Conservation (phyloP, 2,888 invertebrate species). For the Cremastinae sp. region DNA sequence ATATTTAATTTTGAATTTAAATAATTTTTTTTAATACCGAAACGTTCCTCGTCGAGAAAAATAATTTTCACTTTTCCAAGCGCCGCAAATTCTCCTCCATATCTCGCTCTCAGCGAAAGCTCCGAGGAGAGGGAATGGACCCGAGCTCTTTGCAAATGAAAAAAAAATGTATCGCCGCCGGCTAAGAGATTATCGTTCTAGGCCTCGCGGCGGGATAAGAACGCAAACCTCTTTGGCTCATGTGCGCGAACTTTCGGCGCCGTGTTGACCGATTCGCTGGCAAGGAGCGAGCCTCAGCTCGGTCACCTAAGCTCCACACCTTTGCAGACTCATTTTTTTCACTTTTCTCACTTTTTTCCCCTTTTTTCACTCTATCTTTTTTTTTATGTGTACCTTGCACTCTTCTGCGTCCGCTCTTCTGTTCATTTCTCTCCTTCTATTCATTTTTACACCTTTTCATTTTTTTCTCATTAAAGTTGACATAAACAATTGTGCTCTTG, state of each 20-base stretch:
- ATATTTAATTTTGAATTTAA: no score
- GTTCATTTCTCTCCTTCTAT: conserved; percentile 3
- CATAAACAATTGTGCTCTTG: no score
- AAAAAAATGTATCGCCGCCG: conserved; percentile 8
- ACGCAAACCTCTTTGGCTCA: conserved; percentile 38
- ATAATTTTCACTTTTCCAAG: no score
- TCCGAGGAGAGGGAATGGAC: neutral
- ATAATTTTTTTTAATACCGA: no score
- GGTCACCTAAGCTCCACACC: conserved; percentile 31
- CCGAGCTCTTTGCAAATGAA: conserved; percentile 21
- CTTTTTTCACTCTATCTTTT: conserved; percentile 11
- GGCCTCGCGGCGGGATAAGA: conserved; percentile 18
- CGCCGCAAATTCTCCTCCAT: no score
- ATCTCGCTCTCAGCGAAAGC: no score
- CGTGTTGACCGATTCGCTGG: conserved; percentile 24
- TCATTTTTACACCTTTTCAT: neutral
- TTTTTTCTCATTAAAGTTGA: neutral
- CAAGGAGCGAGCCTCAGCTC: conserved; percentile 29
- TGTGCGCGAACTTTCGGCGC: conserved; percentile 31
- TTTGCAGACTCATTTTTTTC: conserved; percentile 14
- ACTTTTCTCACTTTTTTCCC: conserved; percentile 15
- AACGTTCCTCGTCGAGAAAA: no score
- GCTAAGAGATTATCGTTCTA: conserved; percentile 25
- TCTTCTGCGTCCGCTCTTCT: conserved; percentile 3
- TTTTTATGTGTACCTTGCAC: conserved; percentile 13